A percentile compares a stretch with the other conserved stretches of the same genome.
phyloP scores from a whole-genome alignment of 2,888 invertebrate genomes.

The Eledona agricola region DNA sequence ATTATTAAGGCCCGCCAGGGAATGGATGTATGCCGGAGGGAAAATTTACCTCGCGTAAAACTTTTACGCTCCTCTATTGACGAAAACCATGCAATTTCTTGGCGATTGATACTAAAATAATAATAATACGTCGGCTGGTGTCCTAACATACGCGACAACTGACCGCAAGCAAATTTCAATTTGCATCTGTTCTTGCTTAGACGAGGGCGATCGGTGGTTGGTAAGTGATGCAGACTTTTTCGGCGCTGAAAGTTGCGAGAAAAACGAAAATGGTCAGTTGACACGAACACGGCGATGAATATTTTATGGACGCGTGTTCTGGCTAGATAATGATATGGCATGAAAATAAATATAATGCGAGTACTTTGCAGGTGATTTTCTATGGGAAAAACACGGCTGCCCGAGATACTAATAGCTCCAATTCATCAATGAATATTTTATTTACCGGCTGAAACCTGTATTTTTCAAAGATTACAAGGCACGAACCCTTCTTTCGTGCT shows the following conservation, averaged over 20 bases:
- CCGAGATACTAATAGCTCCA: constrained; percentile 47
- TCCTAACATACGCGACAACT: no score
- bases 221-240: constrained; percentile 15
- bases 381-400: constrained; percentile 53
- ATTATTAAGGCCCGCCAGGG: constrained; percentile 55
- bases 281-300: constrained; percentile 42
- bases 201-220: no score
- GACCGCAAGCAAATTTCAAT: not conserved
- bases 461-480: constrained; percentile 31
- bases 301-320: constrained; percentile 53
- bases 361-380: constrained; percentile 56
- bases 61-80: constrained; percentile 54
- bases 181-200: constrained; percentile 2
- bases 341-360: constrained; percentile 55
- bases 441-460: constrained; percentile 35
- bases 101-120: constrained; percentile 55
- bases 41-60: constrained; percentile 59
- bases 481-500: constrained; percentile 9
- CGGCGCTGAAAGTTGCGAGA: constrained; percentile 11
- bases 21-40: constrained; percentile 52
- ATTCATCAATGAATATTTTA: constrained; percentile 54
- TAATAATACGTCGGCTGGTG: constrained; percentile 38
- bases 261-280: constrained; percentile 37
- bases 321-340: constrained; percentile 53
- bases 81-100: constrained; percentile 46